These are phyloP conservation scores for Xestia c-nigrum DNA, from an alignment of 2,888 invertebrate species.

Conservation along the genomic window DNA sequence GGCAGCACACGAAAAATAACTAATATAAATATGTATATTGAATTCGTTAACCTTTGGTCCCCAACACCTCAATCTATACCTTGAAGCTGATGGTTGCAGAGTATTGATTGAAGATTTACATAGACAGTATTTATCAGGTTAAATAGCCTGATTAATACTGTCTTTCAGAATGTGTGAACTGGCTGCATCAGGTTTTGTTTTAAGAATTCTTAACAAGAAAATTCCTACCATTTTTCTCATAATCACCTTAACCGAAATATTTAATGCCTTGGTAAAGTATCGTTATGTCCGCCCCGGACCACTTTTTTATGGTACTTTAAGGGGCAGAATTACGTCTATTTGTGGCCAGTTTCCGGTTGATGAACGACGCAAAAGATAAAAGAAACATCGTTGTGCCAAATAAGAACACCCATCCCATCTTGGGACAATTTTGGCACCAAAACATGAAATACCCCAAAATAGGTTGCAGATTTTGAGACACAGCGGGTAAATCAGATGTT, in stretches of 20 bases:
- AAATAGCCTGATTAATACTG: no score
- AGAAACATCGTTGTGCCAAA: background rate
- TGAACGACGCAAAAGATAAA: slow-evolving; percentile 3
- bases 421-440: background rate
- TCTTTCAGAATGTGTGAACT: no score
- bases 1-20: background rate
- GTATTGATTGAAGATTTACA: background rate
- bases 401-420: background rate
- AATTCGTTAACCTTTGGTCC: background rate
- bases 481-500: background rate
- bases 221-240: background rate
- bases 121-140: background rate
- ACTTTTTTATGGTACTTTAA: slow-evolving; percentile 2
- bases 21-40: background rate
- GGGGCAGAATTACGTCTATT: background rate
- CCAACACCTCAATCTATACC: background rate
- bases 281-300: background rate
- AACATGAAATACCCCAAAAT: background rate
- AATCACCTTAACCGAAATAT: background rate
- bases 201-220: background rate
- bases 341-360: slow-evolving; percentile 2
- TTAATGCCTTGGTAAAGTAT: background rate
- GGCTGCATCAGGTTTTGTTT: background rate
- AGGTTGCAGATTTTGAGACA: slow-evolving; percentile 2
- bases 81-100: background rate